Conservation (phyloP, 2,888 invertebrate genomes). For the Lumbricus terrestris region DNA sequence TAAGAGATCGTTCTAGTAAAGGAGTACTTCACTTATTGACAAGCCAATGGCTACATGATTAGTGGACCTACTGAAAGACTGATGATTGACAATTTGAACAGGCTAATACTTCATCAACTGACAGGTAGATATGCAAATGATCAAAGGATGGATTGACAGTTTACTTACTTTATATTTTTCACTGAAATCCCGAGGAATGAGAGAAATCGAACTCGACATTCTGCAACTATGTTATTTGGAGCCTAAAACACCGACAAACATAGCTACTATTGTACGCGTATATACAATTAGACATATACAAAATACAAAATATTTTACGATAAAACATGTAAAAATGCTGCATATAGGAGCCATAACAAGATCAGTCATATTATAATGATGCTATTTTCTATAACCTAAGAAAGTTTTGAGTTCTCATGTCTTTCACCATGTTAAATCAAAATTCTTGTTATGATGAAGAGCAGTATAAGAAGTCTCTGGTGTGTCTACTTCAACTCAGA, state of each 20-base stretch:
- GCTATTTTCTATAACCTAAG: background rate
- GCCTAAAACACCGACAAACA: constrained; percentile 41
- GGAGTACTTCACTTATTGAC: too few species aligned
- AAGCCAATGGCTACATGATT: too few species aligned
- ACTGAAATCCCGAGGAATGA: constrained; percentile 91
- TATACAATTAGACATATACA: too few species aligned
- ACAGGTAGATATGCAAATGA: too few species aligned
- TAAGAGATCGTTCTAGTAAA: too few species aligned
- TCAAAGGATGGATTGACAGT: background rate
- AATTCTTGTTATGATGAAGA: background rate
- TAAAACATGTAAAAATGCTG: background rate
- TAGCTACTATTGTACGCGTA: too few species aligned
- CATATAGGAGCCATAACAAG: background rate
- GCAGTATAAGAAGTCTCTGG: background rate
- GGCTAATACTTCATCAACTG: background rate
- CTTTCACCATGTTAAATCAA: background rate
- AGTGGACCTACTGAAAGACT: too few species aligned
- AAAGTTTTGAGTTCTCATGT: background rate
- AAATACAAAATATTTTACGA: background rate
- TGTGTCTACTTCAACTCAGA: background rate
- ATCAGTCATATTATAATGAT: background rate
- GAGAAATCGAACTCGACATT: constrained; percentile 89
- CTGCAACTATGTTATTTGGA: constrained; percentile 68
- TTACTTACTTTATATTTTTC: constrained; percentile 67
- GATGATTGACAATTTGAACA: background rate